Evolutionary conservation across 2,888 invertebrate species (phyloP).

Genomic region (Xanthia togata): DNA sequence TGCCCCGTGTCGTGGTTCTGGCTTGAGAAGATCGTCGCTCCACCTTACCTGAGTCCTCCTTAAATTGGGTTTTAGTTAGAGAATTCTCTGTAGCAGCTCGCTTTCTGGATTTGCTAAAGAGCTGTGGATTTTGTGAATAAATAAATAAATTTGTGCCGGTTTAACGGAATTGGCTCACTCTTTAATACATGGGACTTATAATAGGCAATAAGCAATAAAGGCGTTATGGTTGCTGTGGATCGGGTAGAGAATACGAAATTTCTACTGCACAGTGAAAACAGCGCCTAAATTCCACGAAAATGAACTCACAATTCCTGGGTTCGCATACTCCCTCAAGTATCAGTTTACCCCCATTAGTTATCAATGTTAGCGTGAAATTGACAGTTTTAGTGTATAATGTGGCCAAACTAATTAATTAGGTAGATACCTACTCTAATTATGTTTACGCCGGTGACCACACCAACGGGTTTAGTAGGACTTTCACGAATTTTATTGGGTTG

Average conservation of each 20-base stretch:
- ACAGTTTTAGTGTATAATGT: constrained; percentile 42
- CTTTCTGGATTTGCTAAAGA: background rate
- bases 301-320: background rate
- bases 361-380: constrained; percentile 37
- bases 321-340: constrained; percentile 15
- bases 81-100: background rate
- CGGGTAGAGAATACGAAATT: background rate
- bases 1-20: too few relatives aligned
- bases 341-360: constrained; percentile 50
- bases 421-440: constrained; percentile 30
- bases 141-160: too few relatives aligned
- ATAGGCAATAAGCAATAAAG: too few relatives aligned
- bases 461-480: background rate
- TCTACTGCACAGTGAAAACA: background rate
- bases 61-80: too few relatives aligned
- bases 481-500: constrained; percentile 11
- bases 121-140: too few relatives aligned
- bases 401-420: constrained; percentile 51
- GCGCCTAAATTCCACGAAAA: background rate
- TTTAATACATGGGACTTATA: background rate
- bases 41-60: too few relatives aligned
- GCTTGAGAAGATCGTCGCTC: too few relatives aligned
- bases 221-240: background rate
- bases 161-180: background rate
- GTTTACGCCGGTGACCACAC: constrained; percentile 10